phyloP scores from a whole-genome alignment of 2,113 vertebrate species.

The Polypterus bichir region DNA sequence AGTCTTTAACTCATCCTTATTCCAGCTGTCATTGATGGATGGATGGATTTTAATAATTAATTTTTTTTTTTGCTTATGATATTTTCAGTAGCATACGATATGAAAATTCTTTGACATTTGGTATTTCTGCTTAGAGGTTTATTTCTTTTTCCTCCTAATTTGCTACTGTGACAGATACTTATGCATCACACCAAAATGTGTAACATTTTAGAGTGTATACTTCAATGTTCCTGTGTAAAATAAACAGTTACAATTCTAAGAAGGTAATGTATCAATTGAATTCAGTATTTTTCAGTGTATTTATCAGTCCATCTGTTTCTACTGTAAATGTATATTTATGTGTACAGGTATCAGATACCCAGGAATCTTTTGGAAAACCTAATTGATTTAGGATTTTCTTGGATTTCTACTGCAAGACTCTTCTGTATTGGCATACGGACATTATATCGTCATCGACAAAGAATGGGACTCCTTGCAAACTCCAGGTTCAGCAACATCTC shows the following conservation, averaged over 20 bases:
- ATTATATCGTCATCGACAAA: no score
- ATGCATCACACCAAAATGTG: no score
- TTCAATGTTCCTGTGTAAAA: not conserved
- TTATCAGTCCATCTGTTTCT: not conserved
- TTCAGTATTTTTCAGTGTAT: not conserved
- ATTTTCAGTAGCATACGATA: no score
- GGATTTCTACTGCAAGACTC: no score
- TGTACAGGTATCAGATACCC: not conserved
- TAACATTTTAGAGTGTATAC: no score
- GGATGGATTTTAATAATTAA: not conserved
- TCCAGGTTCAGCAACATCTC: not conserved
- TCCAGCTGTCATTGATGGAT: no score
- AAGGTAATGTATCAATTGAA: not conserved
- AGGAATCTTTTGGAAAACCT: not conserved
- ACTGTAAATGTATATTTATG: not conserved
- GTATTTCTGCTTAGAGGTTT: no score
- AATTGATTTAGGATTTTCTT: not conserved
- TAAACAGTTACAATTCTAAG: not conserved
- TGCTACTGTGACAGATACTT: no score
- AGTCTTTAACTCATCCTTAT: not conserved
- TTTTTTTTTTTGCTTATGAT: not conserved
- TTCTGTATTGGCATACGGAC: no score
- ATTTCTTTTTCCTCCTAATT: no score
- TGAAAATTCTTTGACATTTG: no score
- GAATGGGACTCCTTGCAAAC: not conserved